phyloP scores from a whole-genome alignment of 2,888 invertebrate genomes.

The Drosophila kuntzei region DNA sequence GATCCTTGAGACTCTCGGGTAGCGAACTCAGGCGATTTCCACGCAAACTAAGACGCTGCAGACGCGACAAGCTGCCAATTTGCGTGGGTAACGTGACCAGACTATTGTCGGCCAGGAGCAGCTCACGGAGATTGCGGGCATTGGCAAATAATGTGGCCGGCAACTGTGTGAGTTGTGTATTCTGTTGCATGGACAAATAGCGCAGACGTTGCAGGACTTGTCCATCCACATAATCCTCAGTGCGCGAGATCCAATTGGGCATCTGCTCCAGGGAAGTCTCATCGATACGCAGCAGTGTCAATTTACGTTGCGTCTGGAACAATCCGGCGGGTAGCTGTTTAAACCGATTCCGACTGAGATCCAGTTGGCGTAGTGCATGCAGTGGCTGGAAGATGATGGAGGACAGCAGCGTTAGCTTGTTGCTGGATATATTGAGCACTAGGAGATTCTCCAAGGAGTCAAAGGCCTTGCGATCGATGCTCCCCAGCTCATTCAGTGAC shows the following conservation, averaged over 20 bases:
- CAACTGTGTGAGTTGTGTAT: constrained; percentile 88
- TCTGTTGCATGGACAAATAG: constrained; percentile 88
- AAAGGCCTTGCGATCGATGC: constrained; percentile 89
- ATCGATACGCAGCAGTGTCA: constrained; percentile 88
- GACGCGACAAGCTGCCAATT: constrained; percentile 81
- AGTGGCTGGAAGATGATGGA: constrained; percentile 86
- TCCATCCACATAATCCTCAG: constrained; percentile 82
- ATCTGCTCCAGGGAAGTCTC: constrained; percentile 89
- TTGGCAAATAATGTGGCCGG: constrained; percentile 89
- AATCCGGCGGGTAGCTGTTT: constrained; percentile 87
- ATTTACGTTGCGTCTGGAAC: constrained; percentile 88
- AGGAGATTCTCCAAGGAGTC: constrained; percentile 88
- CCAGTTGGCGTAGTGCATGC: constrained; percentile 86
- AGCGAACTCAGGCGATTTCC: constrained; percentile 90
- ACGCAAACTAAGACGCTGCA: constrained; percentile 89
- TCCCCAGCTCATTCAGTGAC: constrained; percentile 88
- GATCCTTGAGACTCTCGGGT: constrained; percentile 89
- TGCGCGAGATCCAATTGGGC: constrained; percentile 86
- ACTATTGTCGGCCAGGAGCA: constrained; percentile 90
- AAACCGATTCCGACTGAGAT: constrained; percentile 87
- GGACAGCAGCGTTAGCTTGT: constrained; percentile 86
- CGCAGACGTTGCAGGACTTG: constrained; percentile 88
- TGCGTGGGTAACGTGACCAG: constrained; percentile 87
- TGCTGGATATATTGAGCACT: constrained; percentile 88
- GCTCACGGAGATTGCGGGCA: constrained; percentile 87